These are phyloP conservation scores for Tetragonula carbonaria DNA, from an alignment of 2,888 invertebrate species.

Conservation along the genomic window DNA sequence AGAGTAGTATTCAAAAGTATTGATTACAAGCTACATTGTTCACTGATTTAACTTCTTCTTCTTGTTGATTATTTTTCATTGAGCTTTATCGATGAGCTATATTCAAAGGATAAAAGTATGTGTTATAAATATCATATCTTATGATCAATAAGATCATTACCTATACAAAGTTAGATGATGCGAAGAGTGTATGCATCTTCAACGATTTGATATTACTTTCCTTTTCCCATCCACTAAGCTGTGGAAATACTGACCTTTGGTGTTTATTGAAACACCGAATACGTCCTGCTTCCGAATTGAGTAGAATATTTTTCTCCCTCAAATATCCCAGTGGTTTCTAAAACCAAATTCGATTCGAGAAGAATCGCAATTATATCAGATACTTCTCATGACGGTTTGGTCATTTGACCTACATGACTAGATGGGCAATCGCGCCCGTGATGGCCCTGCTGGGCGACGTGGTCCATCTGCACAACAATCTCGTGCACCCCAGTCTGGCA, in stretches of 20 bases:
- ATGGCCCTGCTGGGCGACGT: slow-evolving; percentile 83
- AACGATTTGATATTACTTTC: slow-evolving; percentile 58
- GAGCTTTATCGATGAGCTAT: slow-evolving; percentile 58
- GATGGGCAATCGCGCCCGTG: slow-evolving; percentile 84
- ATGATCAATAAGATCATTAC: slow-evolving; percentile 65
- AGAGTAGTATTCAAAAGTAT: slow-evolving; percentile 64
- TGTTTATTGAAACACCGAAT: slow-evolving; percentile 55
- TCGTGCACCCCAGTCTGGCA: slow-evolving; percentile 83
- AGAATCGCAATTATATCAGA: slow-evolving; percentile 74
- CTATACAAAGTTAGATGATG: slow-evolving; percentile 56
- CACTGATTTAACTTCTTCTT: slow-evolving; percentile 68
- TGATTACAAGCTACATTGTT: slow-evolving; percentile 59
- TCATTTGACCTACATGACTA: slow-evolving; percentile 82
- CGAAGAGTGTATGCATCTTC: slow-evolving; percentile 58
- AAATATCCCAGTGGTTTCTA: slow-evolving; percentile 68
- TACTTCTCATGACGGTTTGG: slow-evolving; percentile 81
- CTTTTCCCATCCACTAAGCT: slow-evolving; percentile 64
- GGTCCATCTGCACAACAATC: slow-evolving; percentile 82
- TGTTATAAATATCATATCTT: slow-evolving; percentile 59
- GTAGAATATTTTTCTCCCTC: slow-evolving; percentile 68
- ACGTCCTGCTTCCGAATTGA: slow-evolving; percentile 70
- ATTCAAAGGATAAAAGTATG: slow-evolving; percentile 59
- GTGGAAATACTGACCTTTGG: slow-evolving; percentile 65
- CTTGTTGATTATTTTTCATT: slow-evolving; percentile 68
- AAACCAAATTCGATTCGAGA: slow-evolving; percentile 73